Evolutionary conservation across 35 echinoderm and acorn worm species (phyloP).

Genomic region (Ptychodera flava): DNA sequence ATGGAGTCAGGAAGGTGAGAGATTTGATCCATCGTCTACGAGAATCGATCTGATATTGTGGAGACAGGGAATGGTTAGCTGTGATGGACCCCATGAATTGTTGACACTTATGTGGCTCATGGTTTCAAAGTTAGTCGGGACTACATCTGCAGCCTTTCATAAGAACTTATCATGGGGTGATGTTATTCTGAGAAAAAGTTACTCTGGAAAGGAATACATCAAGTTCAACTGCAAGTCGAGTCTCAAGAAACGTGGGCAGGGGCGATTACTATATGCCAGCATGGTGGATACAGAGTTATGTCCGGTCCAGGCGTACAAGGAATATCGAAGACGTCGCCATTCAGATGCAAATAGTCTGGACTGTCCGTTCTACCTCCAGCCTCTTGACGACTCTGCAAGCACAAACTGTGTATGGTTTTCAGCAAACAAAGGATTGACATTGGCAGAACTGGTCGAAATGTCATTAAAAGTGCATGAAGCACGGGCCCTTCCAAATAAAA

Average conservation of each 20-base stretch:
- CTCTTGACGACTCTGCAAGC: not conserved
- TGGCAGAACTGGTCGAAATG: not conserved
- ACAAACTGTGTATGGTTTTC: not conserved
- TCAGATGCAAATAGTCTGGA: not conserved
- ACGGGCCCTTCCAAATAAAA: not conserved
- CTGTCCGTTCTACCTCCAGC: not conserved
- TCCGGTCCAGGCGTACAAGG: not conserved
- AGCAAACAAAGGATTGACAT: not conserved
- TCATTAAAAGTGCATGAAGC: not conserved
- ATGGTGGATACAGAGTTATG: not conserved
- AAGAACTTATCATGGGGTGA: not conserved
- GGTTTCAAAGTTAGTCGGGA: not conserved
- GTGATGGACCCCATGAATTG: not conserved
- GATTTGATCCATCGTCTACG: not conserved
- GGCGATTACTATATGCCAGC: not conserved
- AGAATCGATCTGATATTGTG: not conserved
- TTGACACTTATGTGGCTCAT: not conserved
- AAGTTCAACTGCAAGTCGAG: not conserved
- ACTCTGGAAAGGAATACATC: not conserved
- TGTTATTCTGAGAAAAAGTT: not conserved
- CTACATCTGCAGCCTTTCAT: not conserved
- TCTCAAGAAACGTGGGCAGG: not conserved
- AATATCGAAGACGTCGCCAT: not conserved
- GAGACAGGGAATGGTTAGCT: not conserved
- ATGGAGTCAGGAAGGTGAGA: not conserved